Conservation (phyloP, 2,113 vertebrate genomes). For the Plectropomus leopardus region DNA sequence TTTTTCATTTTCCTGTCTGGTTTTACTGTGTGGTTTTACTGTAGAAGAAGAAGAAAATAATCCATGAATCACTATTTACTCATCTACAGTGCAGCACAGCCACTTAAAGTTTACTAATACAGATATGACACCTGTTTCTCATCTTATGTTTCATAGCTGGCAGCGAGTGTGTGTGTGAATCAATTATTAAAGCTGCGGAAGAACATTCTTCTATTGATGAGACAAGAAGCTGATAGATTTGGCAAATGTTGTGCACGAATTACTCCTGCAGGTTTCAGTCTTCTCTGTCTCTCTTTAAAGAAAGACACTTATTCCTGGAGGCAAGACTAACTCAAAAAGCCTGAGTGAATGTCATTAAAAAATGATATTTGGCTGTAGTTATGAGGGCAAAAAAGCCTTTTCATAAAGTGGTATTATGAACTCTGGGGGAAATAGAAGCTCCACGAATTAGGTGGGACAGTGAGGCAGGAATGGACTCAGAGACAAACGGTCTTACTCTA, state of each 20-base stretch:
- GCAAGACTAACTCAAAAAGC: slow-evolving; percentile 32
- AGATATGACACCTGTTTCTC: slow-evolving; percentile 10
- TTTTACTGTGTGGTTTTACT: slow-evolving; percentile 9
- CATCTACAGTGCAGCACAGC: slow-evolving; percentile 5
- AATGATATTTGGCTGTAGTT: slow-evolving; percentile 26
- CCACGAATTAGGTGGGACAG: slow-evolving; percentile 23
- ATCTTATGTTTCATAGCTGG: not conserved
- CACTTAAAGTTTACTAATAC: not conserved
- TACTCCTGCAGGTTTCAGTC: not conserved
- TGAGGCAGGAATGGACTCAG: slow-evolving; percentile 5
- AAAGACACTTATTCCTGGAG: slow-evolving; percentile 7
- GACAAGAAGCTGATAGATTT: not conserved
- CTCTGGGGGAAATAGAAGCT: slow-evolving; percentile 7
- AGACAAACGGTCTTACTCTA: slow-evolving; percentile 25
- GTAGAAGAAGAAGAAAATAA: not conserved
- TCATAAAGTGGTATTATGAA: slow-evolving; percentile 30
- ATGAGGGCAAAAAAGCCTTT: slow-evolving; percentile 15
- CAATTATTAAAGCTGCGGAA: not conserved
- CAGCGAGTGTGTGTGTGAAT: slow-evolving; percentile 2
- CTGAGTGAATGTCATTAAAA: slow-evolving; percentile 30
- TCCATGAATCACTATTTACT: slow-evolving; percentile 29
- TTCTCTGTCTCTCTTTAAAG: not conserved
- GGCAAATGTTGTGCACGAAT: not conserved
- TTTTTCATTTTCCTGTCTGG: slow-evolving; percentile 31
- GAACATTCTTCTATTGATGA: not conserved